These are phyloP conservation scores for Sebastes kiyomatsui DNA, from an alignment of 2,797 vertebrate genomes.

Conservation along the genomic window DNA sequence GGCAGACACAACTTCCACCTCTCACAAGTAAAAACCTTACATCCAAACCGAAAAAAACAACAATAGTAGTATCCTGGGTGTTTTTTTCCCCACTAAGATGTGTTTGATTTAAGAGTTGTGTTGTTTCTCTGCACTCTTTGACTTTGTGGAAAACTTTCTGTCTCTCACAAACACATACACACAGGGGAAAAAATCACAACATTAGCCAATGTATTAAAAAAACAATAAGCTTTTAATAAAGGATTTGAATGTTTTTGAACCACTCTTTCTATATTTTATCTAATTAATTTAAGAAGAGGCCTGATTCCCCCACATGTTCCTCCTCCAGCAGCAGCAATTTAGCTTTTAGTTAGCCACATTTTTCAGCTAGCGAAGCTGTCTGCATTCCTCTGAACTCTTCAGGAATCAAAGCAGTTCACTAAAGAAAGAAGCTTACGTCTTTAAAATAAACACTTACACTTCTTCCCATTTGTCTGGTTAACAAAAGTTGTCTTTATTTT, in stretches of 20 bases:
- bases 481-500: neutral
- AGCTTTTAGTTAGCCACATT: constrained; percentile 74
- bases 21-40: neutral
- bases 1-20: constrained; percentile 13
- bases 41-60: accelerated
- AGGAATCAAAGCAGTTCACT: constrained; percentile 23
- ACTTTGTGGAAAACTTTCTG: too few relatives aligned
- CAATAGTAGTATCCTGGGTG: too few relatives aligned
- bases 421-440: neutral
- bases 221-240: too few relatives aligned
- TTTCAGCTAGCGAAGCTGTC: constrained; percentile 67
- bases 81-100: neutral
- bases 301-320: constrained; percentile 63
- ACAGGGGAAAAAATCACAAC: too few relatives aligned
- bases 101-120: too few relatives aligned
- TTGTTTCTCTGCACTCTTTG: too few relatives aligned
- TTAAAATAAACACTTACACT: neutral
- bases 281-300: constrained; percentile 1
- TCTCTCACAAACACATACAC: too few relatives aligned
- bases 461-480: too few relatives aligned
- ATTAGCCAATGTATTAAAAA: too few relatives aligned
- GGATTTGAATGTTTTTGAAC: too few relatives aligned
- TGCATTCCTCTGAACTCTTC: constrained; percentile 54
- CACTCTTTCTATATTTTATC: too few relatives aligned
- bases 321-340: constrained; percentile 33